Base-by-base conservation (phyloP, 2,888 invertebrate species). In the Leptinotarsa haldemani region DNA sequence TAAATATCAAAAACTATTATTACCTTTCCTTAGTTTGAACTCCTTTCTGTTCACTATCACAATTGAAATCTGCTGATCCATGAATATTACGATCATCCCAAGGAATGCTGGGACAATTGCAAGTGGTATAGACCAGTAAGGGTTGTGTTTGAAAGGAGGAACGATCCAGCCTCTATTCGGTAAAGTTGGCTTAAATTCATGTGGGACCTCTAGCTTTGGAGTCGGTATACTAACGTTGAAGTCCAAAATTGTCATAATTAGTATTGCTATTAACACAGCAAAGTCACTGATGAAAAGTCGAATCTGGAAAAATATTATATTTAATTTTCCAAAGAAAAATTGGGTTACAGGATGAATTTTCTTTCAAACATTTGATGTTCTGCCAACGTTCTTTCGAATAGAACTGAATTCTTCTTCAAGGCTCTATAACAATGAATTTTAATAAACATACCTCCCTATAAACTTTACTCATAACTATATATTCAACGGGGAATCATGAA, bases 51-150 rank as follows among this genome's bases (percentile, higher is more conserved):
- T 99, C 46, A 99, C 95, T 85, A 99, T 99, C 46, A 99, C 99
- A 65, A 98, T 97, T 3, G 99, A 98, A 80, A 99, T 99, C 89
- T 99, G 99, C 86, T 99, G 99, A 90, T 99, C 99, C 98, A 99
- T 99, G 88, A 99, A 99, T 85, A 99, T 97, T 25, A 99, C 90
- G 84, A 99, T 99, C 22, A 97, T 97, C 69, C 97, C 97, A 52
- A 99, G 88, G 69, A 99, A 88, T 22, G 99, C 98, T 3, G 99
- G 99, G 22, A 97, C 88, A 69, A 95, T 84, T 0, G 98, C 97
- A n/a, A 95, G 90, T 9, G 95, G 85, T 3, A 93, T 90, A 30
- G 97, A 93, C 94, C 96, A 98, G 85, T 94, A 87, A 1, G 97
- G 97, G 88, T 97, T 98, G 30, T 91, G 90, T 76, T 91, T 91